Evolutionary conservation across 2,888 invertebrate species (phyloP).

Genomic region (Phrixothrix hirtus): DNA sequence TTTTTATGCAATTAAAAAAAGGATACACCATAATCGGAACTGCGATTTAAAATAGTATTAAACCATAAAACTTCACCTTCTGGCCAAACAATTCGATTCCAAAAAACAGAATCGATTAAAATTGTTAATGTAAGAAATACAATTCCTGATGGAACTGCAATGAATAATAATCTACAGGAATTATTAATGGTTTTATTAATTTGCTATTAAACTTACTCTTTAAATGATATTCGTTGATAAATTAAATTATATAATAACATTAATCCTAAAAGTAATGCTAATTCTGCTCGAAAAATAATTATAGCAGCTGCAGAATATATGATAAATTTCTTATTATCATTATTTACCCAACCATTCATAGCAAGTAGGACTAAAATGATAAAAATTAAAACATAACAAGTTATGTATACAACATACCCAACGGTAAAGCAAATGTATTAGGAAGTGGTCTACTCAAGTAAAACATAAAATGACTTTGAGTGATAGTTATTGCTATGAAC

Average conservation of each 20-base stretch:
- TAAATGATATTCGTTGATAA: conserved; percentile 67
- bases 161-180: conserved; percentile 68
- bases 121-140: conserved; percentile 72
- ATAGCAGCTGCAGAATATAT: conserved; percentile 85
- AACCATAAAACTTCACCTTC: conserved; percentile 97
- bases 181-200: conserved; percentile 8
- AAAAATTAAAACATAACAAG: no score
- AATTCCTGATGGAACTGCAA: conserved; percentile 72
- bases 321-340: conserved; percentile 75
- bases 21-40: conserved; percentile 97
- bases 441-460: conserved; percentile 94
- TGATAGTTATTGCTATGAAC: conserved; percentile 81
- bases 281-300: conserved; percentile 87
- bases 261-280: conserved; percentile 83
- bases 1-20: conserved; percentile 55
- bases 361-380: conserved; percentile 77
- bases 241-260: conserved; percentile 81
- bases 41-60: conserved; percentile 92
- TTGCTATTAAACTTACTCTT: conserved; percentile 60
- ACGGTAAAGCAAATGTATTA: conserved; percentile 89
- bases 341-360: conserved; percentile 81
- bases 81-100: conserved; percentile 91
- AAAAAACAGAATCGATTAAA: conserved; percentile 88
- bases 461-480: conserved; percentile 98
- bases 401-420: conserved; percentile 67